phyloP scores from a whole-genome alignment of 2,888 invertebrate species.

The Hybos culiciformis region DNA sequence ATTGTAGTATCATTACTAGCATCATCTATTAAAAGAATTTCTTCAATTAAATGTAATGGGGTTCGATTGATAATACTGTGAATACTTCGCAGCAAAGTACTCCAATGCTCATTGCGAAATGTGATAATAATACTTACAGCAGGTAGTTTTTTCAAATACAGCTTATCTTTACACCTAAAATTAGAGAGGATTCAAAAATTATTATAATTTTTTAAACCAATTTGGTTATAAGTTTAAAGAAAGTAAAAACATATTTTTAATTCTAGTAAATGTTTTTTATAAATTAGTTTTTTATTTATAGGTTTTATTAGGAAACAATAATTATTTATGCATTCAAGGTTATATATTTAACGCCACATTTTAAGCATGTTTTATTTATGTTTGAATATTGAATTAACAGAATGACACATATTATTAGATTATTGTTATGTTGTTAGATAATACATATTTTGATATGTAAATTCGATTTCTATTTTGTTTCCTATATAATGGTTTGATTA shows the following conservation, averaged over 20 bases:
- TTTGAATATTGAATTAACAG: too few species aligned
- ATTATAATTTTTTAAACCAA: not conserved
- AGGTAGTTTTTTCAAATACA: constrained; percentile 38
- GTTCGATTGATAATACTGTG: constrained; percentile 74
- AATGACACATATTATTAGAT: too few species aligned
- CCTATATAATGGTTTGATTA: too few species aligned
- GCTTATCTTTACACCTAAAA: constrained; percentile 24
- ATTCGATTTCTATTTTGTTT: too few species aligned
- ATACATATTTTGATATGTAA: too few species aligned
- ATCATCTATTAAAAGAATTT: constrained; percentile 81
- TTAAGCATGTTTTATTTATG: too few species aligned
- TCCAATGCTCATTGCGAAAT: constrained; percentile 89
- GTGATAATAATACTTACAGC: constrained; percentile 81
- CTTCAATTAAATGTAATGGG: constrained; percentile 69
- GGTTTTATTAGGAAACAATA: too few species aligned
- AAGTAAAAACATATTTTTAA: not conserved
- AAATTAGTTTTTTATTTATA: not conserved
- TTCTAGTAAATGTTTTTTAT: too few species aligned
- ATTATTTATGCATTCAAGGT: too few species aligned
- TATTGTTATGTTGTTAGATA: too few species aligned
- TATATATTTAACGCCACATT: too few species aligned
- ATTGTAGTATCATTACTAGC: constrained; percentile 60
- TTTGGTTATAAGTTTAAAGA: not conserved
- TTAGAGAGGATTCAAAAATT: not conserved
- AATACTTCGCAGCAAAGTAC: constrained; percentile 67